These are phyloP conservation scores for Drosophila niveifrons DNA, from an alignment of 2,888 invertebrate genomes.

Conservation along the genomic window DNA sequence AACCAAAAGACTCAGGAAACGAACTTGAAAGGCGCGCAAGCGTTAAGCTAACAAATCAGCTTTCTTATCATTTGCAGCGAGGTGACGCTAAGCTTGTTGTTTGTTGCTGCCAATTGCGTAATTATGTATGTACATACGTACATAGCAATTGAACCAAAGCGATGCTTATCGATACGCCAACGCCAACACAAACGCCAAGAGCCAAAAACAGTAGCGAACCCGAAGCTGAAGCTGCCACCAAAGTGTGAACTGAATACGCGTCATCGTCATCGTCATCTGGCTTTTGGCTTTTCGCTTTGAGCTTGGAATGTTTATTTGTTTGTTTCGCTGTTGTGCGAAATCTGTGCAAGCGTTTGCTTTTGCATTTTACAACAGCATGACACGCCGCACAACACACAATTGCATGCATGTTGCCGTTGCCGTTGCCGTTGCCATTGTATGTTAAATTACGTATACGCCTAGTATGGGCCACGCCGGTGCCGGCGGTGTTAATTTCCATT, in stretches of 20 bases:
- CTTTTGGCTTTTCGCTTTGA: constrained; percentile 27
- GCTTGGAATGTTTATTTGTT: constrained; percentile 53
- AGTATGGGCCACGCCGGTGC: constrained; percentile 61
- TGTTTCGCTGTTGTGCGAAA: constrained; percentile 45
- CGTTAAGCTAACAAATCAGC: constrained; percentile 59
- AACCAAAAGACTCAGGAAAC: constrained; percentile 71
- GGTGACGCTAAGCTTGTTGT: constrained; percentile 1
- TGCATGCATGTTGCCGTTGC: constrained; percentile 61
- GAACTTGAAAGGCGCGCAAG: constrained; percentile 74
- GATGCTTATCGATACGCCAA: constrained; percentile 48
- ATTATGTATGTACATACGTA: constrained; percentile 10
- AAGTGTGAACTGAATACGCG: constrained; percentile 64
- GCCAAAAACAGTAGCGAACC: constrained; percentile 26
- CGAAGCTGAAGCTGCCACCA: constrained; percentile 23
- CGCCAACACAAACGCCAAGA: constrained; percentile 29
- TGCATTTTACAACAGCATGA: constrained; percentile 57
- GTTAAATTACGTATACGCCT: constrained; percentile 79
- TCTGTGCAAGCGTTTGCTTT: constrained; percentile 63
- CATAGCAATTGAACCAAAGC: constrained; percentile 14
- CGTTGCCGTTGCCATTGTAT: constrained; percentile 70
- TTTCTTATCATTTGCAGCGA: constrained; percentile 39
- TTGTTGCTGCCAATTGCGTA: constrained; percentile 39
- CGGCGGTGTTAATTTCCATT: constrained; percentile 78
- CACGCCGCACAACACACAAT: constrained; percentile 60
- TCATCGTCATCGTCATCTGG: constrained; percentile 63